phyloP scores from a whole-genome alignment of 2,797 vertebrate species.

The Semaprochilodus insignis region DNA sequence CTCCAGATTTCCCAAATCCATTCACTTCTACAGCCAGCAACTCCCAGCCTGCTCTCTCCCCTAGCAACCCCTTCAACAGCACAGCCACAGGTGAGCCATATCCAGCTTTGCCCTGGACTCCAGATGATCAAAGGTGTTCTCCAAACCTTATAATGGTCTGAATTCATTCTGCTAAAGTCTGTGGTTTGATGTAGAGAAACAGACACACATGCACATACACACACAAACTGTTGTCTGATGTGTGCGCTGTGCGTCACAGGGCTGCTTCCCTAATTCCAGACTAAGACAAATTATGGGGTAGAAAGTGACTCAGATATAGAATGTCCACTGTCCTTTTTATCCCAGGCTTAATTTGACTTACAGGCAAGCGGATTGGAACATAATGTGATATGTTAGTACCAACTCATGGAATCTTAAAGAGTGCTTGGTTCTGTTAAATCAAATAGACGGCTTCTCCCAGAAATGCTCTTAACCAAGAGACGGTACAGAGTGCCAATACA shows the following conservation, averaged over 20 bases:
- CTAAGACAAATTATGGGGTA: slow-evolving; percentile 14
- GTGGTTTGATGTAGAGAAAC: neutral
- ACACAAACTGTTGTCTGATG: neutral
- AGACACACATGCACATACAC: slow-evolving; percentile 3
- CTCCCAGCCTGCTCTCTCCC: slow-evolving; percentile 81
- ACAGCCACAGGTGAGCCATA: slow-evolving; percentile 79
- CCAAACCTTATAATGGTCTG: neutral
- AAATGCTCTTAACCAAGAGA: slow-evolving; percentile 9
- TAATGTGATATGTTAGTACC: neutral
- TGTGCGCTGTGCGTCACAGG: neutral
- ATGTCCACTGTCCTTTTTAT: neutral
- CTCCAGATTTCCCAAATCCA: slow-evolving; percentile 86
- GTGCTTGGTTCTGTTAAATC: slow-evolving; percentile 14
- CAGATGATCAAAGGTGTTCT: neutral
- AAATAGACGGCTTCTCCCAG: slow-evolving; percentile 12
- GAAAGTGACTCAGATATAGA: neutral
- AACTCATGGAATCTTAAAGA: neutral
- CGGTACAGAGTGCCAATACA: slow-evolving; percentile 21
- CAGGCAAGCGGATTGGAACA: neutral
- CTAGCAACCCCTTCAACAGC: slow-evolving; percentile 90
- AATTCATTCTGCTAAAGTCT: neutral
- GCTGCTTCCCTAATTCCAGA: slow-evolving; percentile 16
- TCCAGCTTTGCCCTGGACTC: neutral
- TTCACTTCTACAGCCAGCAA: slow-evolving; percentile 74
- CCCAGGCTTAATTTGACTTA: neutral